phyloP scores from a whole-genome alignment of 1,140 invertebrate species.

The Lanistes nyassanus region DNA sequence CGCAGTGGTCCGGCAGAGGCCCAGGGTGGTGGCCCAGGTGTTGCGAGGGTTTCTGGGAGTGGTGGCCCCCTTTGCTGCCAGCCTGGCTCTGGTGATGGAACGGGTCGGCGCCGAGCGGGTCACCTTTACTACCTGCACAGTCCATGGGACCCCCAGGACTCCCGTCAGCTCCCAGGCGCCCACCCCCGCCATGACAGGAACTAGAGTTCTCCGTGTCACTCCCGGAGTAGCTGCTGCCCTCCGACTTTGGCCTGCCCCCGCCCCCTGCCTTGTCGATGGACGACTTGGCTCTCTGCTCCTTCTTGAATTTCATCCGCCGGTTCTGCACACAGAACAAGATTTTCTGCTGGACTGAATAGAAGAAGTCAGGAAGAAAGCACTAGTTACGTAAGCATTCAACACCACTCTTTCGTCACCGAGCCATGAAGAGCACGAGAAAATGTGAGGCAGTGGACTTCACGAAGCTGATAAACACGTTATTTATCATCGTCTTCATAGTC shows the following conservation, averaged over 20 bases:
- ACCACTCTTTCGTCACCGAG: too few relatives aligned
- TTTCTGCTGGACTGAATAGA: not conserved
- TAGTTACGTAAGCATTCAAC: not conserved
- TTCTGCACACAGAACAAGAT: constrained; percentile 81
- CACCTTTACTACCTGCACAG: constrained; percentile 18
- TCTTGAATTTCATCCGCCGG: constrained; percentile 98
- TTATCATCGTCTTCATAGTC: too few relatives aligned
- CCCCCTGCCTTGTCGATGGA: constrained; percentile 75
- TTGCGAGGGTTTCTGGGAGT: constrained; percentile 10
- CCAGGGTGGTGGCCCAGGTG: constrained; percentile 25
- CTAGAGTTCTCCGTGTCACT: constrained; percentile 40
- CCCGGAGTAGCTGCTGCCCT: constrained; percentile 40
- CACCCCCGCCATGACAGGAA: constrained; percentile 29
- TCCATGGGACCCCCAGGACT: constrained; percentile 28
- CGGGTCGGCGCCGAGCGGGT: not conserved
- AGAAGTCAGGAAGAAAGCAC: too few relatives aligned
- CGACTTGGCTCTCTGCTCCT: constrained; percentile 84
- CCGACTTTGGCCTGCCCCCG: constrained; percentile 36
- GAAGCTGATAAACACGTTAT: too few relatives aligned
- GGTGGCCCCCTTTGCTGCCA: constrained; percentile 4
- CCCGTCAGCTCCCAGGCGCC: constrained; percentile 15
- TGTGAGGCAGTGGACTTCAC: too few relatives aligned
- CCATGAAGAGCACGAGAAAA: not conserved
- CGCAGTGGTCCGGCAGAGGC: constrained; percentile 14
- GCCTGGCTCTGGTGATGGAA: constrained; percentile 1